Evolutionary conservation across 2,888 invertebrate genomes (phyloP), one percentile per base, ranked within the genome.

Genomic region (Epinotia bilunana): DNA sequence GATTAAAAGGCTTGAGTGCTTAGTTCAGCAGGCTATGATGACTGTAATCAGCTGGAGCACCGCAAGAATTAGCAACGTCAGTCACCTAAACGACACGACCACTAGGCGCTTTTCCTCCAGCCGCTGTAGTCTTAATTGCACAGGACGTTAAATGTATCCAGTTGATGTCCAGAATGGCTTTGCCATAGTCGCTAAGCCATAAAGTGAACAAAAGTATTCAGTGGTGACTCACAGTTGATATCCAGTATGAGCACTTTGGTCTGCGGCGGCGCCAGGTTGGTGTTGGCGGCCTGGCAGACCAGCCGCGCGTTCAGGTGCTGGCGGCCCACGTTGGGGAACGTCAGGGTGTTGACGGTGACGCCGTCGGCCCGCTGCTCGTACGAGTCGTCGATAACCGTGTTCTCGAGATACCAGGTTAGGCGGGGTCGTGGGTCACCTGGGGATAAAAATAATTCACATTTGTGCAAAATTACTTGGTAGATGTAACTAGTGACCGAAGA

Each of bases 271-370:
- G 96, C 96, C 81, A 98, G 93, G 88, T 97, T 97, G 81, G 98
- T 98, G 91, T 98, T 98, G 84, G 97, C 96, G 23, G 98, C 98
- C 91, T 98, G 97, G 91, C 98, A 98, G 84, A 97, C 96, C 84
- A 98, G 96, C 84, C 97, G 95, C 73, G 97, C 95, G 91, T 97
- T 96, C 79, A 98, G 95, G 91, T 98, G 97, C 90, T 97, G 97
- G 68, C 98, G 94, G 18, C 97, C 97, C 80, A 98, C 95, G 89
- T 95, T 96, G 77, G 97, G 96, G 88, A 97, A 97, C 78, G 95
- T 95, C 84, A 98, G 95, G 82, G 96, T 95, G 94, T 98, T 98
- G 82, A 96, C 95, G 72, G 97, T 97, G 77, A 96, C 93, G 58
- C 96, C 97, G 80, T 96, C 96, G 11, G 91, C 82, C 67, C 94